Evolutionary conservation across 2,797 vertebrate genomes (phyloP).

Genomic region (Tadarida brasiliensis): DNA sequence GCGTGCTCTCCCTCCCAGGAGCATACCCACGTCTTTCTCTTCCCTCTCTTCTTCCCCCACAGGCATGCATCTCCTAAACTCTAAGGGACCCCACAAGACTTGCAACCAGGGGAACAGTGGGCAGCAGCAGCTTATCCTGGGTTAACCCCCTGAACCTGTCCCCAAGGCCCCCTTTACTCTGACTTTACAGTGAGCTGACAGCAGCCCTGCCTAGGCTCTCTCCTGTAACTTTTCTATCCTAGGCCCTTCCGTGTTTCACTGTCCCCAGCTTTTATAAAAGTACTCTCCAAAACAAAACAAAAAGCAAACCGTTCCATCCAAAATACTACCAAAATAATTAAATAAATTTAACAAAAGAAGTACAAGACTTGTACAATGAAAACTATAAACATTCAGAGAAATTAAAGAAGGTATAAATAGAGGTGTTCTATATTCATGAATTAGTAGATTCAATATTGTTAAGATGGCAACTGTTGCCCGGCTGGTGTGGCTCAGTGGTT

Average conservation of each 20-base stretch:
- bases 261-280: not conserved
- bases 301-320: not conserved
- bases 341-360: conserved; percentile 40
- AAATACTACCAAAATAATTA: not conserved
- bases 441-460: not conserved
- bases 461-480: not conserved
- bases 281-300: not conserved
- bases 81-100: too few species aligned
- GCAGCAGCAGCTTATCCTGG: too few species aligned
- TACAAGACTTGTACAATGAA: not conserved
- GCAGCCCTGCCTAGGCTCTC: too few species aligned
- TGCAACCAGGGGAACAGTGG: too few species aligned
- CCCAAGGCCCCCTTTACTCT: too few species aligned
- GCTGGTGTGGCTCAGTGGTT: too few species aligned
- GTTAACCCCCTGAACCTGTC: too few species aligned
- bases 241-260: not conserved
- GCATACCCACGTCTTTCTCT: too few species aligned
- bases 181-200: too few species aligned
- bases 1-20: not conserved
- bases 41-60: too few species aligned
- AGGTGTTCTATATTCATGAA: not conserved
- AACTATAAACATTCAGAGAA: conserved; percentile 14
- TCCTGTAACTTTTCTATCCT: too few species aligned
- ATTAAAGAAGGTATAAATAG: not conserved
- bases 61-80: too few species aligned